Evolutionary conservation across 2,888 invertebrate genomes (phyloP), one percentile per base, ranked within the genome.

Genomic region (Danaus chrysippus): DNA sequence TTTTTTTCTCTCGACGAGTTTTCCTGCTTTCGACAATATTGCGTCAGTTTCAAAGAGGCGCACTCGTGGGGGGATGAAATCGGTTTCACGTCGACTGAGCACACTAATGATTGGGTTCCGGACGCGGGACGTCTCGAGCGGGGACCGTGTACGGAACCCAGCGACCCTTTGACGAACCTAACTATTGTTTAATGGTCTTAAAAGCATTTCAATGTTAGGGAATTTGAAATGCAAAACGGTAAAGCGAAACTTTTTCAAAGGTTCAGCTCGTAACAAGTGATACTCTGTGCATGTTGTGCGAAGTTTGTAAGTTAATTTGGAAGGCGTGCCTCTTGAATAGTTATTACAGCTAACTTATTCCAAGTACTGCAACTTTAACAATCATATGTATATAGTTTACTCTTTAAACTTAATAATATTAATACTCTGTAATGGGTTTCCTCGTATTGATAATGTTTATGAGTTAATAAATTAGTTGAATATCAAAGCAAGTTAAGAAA

Each of bases 91-190:
- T 86, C 79, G 90, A 89, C 84, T 87, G 90, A 88, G 77, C 90
- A 90, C 87, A 87, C 89, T 91, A 91, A 91, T 90, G 91, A 91
- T 87, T 81, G 84, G 86, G 89, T 90, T 91, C 91, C 90, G 89
- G 77, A 78, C 77, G 75, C 73, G 71, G 76, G 76, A 73, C 81
- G 78, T 72, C 72, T 76, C 75, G 73, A 68, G 64, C 70, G 66
- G 69, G 65, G 64, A 67, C 69, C 69, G 66, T 67, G 70, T 65
- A 69, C 71, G 66, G 66, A 67, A 62, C 64, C 72, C 76, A 67
- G 72, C 76, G 78, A 76, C 83, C 82, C 84, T 86, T 88, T 85
- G 82, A 84, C 81, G 75, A 77, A 73, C 75, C 75, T 80, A 76
- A 79, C 79, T 79, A 77, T 73, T 73, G 78, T 79, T 79, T 81